Conservation (phyloP, 2,113 vertebrate genomes). For the Corythornis vintsioides region DNA sequence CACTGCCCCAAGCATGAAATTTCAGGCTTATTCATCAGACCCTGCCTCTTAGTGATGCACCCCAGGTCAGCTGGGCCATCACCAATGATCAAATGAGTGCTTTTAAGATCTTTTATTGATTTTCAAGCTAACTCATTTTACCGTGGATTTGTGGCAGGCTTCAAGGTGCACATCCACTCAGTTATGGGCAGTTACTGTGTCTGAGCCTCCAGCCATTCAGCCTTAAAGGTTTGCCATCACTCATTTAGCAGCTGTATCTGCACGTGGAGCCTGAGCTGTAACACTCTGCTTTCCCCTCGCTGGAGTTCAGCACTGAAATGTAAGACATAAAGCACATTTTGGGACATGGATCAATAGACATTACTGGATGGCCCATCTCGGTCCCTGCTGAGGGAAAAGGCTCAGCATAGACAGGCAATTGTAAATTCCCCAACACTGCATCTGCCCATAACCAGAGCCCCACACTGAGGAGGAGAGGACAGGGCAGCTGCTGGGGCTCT, state of each 20-base stretch:
- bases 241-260: background rate
- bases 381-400: slow-evolving; percentile 50
- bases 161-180: background rate
- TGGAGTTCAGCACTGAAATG: slow-evolving; percentile 13
- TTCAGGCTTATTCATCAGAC: background rate
- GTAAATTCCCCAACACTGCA: background rate
- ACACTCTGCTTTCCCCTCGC: background rate
- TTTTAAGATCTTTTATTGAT: slow-evolving; percentile 51
- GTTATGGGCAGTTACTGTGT: slow-evolving; percentile 10
- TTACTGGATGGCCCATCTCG: slow-evolving; percentile 31
- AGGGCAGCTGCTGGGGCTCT: background rate
- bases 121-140: slow-evolving; percentile 19
- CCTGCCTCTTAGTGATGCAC: background rate
- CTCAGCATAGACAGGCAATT: background rate
- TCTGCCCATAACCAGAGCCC: background rate
- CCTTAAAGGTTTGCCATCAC: slow-evolving; percentile 23
- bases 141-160: slow-evolving; percentile 39
- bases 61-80: background rate
- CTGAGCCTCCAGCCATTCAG: slow-evolving; percentile 26
- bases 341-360: slow-evolving; percentile 48
- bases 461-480: background rate
- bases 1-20: background rate
- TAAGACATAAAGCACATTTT: slow-evolving; percentile 43
- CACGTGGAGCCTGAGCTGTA: background rate
- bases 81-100: background rate